phyloP scores from a whole-genome alignment of 2,113 vertebrate genomes.

The Archilochus colubris region DNA sequence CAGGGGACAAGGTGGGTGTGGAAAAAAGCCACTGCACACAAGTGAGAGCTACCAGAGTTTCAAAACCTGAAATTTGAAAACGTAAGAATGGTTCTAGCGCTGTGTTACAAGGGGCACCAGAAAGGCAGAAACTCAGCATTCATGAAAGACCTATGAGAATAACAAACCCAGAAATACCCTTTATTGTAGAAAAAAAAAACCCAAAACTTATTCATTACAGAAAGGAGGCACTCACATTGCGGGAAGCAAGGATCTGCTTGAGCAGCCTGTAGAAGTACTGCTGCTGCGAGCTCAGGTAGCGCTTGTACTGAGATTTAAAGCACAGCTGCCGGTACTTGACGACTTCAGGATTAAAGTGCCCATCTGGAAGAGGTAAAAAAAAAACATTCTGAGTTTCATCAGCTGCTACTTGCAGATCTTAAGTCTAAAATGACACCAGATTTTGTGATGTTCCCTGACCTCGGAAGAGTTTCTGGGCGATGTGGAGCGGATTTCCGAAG shows the following conservation, averaged over 20 bases:
- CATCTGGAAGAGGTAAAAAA: constrained; percentile 76
- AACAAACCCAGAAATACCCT: no score
- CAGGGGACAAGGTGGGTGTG: rapidly evolving
- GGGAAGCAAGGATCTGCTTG: constrained; percentile 93
- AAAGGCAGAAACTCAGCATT: neutral
- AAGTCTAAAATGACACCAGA: rapidly evolving
- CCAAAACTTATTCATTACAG: neutral
- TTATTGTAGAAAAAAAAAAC: no score
- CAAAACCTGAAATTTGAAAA: neutral
- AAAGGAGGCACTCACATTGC: constrained; percentile 81
- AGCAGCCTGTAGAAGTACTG: constrained; percentile 94
- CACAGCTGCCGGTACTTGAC: constrained; percentile 95
- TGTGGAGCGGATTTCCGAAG: constrained; percentile 93
- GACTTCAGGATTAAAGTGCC: constrained; percentile 95
- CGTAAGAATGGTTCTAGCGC: neutral
- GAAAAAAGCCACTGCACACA: neutral
- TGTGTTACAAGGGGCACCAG: rapidly evolving
- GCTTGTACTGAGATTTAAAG: constrained; percentile 91
- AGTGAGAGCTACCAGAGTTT: neutral
- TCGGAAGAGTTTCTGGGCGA: constrained; percentile 93
- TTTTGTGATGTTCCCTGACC: constrained; percentile 68
- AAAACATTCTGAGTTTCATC: no score
- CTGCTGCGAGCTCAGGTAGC: constrained; percentile 88
- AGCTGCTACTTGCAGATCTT: neutral
- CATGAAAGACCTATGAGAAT: neutral